Evolutionary conservation across 2,888 invertebrate species (phyloP).

Genomic region (Venusia cambrica): DNA sequence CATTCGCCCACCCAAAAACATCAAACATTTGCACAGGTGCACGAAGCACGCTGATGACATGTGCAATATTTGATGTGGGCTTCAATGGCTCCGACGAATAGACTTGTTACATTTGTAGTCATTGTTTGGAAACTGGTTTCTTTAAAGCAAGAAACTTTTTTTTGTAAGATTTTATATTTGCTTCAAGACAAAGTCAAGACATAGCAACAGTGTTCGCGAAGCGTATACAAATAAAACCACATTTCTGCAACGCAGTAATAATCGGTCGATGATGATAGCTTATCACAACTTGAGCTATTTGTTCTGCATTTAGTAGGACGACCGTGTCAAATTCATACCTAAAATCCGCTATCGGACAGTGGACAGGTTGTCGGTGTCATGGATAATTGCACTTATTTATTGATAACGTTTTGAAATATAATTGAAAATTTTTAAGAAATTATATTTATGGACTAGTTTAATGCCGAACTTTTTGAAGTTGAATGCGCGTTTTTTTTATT

Average conservation of each 20-base stretch:
- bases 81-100: conserved; percentile 27
- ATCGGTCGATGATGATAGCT: conserved; percentile 44
- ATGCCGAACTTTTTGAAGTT: too few relatives aligned
- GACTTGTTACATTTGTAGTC: conserved; percentile 3
- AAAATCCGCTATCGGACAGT: conserved; percentile 26
- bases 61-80: conserved; percentile 55
- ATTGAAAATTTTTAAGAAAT: too few relatives aligned
- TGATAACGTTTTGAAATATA: too few relatives aligned
- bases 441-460: too few relatives aligned
- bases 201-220: conserved; percentile 4
- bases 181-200: too few relatives aligned
- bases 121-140: too few relatives aligned
- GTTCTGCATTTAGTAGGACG: conserved; percentile 57
- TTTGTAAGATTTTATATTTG: conserved; percentile 1
- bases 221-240: conserved; percentile 1
- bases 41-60: conserved; percentile 43
- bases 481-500: too few relatives aligned
- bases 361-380: conserved; percentile 62
- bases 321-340: conserved; percentile 28
- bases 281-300: conserved; percentile 65
- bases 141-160: too few relatives aligned
- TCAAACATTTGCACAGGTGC: conserved; percentile 69
- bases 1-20: conserved; percentile 60
- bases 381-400: conserved; percentile 46
- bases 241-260: conserved; percentile 35